Percentiles rank a stretch among this genome's conserved stretches.
Evolutionary conservation across 2,888 invertebrate species (phyloP).

Genomic region (Ypsolopha sequella): DNA sequence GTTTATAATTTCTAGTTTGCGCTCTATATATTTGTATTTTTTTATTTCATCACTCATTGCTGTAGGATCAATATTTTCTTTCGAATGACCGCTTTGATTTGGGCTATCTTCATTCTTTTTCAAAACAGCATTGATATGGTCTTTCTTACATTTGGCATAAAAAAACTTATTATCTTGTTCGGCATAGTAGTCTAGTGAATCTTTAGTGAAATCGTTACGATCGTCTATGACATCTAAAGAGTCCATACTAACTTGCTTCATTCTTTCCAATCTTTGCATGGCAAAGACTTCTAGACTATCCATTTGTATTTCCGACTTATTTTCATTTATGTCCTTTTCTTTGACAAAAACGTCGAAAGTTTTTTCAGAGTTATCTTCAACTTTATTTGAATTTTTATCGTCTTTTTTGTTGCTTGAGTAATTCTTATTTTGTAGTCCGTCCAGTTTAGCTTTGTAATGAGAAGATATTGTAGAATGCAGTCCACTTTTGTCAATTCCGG

Average conservation of each 20-base stretch:
- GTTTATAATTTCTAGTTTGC: slow-evolving; percentile 78
- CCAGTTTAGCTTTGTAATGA: slow-evolving; percentile 62
- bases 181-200: slow-evolving; percentile 61
- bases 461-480: slow-evolving; percentile 60
- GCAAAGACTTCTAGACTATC: slow-evolving; percentile 71
- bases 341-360: slow-evolving; percentile 73
- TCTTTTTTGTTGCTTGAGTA: slow-evolving; percentile 44
- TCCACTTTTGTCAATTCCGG: slow-evolving; percentile 48
- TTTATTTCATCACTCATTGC: slow-evolving; percentile 66
- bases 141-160: slow-evolving; percentile 39
- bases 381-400: slow-evolving; percentile 47
- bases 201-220: slow-evolving; percentile 52
- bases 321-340: slow-evolving; percentile 71
- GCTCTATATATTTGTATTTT: slow-evolving; percentile 75
- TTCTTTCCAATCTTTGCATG: slow-evolving; percentile 50
- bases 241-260: slow-evolving; percentile 61
- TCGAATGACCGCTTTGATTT: slow-evolving; percentile 34
- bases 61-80: slow-evolving; percentile 49
- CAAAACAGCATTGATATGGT: slow-evolving; percentile 40
- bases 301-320: slow-evolving; percentile 73
- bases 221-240: slow-evolving; percentile 60
- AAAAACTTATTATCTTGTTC: slow-evolving; percentile 48
- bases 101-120: slow-evolving; percentile 35
- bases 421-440: slow-evolving; percentile 60
- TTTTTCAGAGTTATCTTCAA: slow-evolving; percentile 56